Base-by-base conservation (phyloP, 2,113 vertebrate species). In the Asarcornis scutulata region DNA sequence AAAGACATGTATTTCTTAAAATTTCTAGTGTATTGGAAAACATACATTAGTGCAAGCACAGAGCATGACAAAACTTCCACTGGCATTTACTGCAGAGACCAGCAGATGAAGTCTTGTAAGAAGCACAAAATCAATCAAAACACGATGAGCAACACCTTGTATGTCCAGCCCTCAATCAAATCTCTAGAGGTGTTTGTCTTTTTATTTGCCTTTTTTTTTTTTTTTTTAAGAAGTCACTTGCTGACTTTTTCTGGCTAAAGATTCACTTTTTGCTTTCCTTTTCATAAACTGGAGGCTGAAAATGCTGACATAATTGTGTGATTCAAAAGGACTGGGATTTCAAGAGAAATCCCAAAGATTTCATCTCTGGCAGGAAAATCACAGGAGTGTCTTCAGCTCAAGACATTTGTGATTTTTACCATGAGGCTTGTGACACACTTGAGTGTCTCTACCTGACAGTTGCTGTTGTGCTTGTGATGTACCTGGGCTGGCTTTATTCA, bases 21-120 rank as follows among this genome's bases (percentile, higher is more conserved):
- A 94, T 92, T 78, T 38, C 0, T 0, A 53, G 26, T 34, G 29
- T 84, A n/a, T 58, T n/a, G 58, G 79, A 84, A 82, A 84, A 67
- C 64, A 88, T 69, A 77, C 27, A 11, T 67, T 55, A 77, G 14
- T 78, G 79, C 6, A 52, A 83, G 73, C 9, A 6, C 62, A 76
- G 85, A 82, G 50, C 62, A 72, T 92, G 73, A 53, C 86, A 72
- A 63, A 86, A 64, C 81, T 93, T 95, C 60, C 53, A 38, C 69
- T 56, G 85, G 23, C 40, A 40, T 78, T 91, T 83, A 34, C 62
- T 68, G 40, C n/a, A 76, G 81, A 95, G 20, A 87, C 38, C 18
- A 81, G 83, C 58, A 91, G 74, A 82, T 87, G 66, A 95, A 92
- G 88, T 53, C 32, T 67, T 83, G 42, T 91, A 56, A 76, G 81